These are phyloP conservation scores for Penaeus japonicus DNA, from an alignment of 1,140 invertebrate genomes.

Conservation along the genomic window DNA sequence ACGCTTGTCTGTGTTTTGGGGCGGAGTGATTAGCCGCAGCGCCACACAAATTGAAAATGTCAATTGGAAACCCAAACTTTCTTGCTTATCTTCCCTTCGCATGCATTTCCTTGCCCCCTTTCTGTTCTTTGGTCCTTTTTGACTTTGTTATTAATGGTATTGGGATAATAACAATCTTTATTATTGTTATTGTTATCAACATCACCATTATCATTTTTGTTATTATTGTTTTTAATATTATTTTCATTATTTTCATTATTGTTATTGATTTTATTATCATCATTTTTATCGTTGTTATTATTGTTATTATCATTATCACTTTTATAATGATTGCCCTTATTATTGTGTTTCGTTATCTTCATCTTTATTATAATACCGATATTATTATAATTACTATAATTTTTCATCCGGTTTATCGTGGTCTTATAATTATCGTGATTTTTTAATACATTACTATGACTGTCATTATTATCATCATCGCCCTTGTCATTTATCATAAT, in stretches of 20 bases:
- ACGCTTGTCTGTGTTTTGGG: too few species aligned
- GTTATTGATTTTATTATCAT: background rate
- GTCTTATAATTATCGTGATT: background rate
- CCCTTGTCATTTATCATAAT: too few species aligned
- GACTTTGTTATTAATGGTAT: background rate
- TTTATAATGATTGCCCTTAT: background rate
- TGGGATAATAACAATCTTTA: background rate
- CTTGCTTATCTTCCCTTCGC: too few species aligned
- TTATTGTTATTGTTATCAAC: background rate
- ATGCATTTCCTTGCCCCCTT: too few species aligned
- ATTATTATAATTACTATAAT: background rate
- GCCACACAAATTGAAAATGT: too few species aligned
- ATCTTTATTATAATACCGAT: background rate
- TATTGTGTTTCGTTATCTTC: background rate
- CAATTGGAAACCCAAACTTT: too few species aligned
- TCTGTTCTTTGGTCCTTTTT: too few species aligned
- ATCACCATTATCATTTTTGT: background rate
- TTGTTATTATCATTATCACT: background rate
- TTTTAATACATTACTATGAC: background rate
- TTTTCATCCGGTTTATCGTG: background rate
- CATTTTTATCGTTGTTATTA: background rate
- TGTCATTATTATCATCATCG: background rate
- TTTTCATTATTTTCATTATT: background rate
- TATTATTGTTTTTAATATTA: background rate
- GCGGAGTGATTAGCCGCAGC: too few species aligned